Evolutionary conservation across 1,140 invertebrate species (phyloP), one percentile per base, ranked within the genome.

Genomic region (Aradophagus sp.): DNA sequence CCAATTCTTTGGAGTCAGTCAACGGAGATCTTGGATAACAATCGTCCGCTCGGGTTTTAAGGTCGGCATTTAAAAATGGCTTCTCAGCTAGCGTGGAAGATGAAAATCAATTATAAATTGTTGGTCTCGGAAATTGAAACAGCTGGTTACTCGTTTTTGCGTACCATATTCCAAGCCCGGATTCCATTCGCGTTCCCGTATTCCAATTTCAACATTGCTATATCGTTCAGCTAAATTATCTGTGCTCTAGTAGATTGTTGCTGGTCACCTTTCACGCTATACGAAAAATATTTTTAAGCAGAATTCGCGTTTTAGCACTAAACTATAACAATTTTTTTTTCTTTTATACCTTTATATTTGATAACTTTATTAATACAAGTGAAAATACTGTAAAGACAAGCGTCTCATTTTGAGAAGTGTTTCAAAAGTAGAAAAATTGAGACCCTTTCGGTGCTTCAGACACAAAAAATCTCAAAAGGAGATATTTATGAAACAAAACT

Each of bases 221-320:
- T 42, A 66, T 58, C 44, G 31, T 76, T 74, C 61, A 73, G 52
- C 4, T 31, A 31, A 74, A 72, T 42, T 75, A 74, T 79, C 75
- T 74, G 66, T 62, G 53, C 76, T 78, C 68, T 72, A 63, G 44
- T 70, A 73, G 66, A 56, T 74, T 73, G 69, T 73, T 79, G 74
- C 67, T 74, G 56, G 65, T 81, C 75, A 81, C 62, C 44, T 76
- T 70, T 81, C 81, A 82, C 78, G 78, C 77, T 59, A 81, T 68
- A 70, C 6, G 45, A 48, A 61, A 59, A 69, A 52, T 63, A 58
- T 39, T 53, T 61, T 45, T 59, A 71, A 62, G 32, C 65, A 13
- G 56, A 72, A n/a, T n/a, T n/a, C n/a, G n/a, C n/a, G 36, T 23
- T 52, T 72, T 47, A 11, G 3, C 2, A 4, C 32, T n/a, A 59